Base-by-base conservation (phyloP, 2,888 invertebrate genomes). In the Leptinotarsa haldemani region DNA sequence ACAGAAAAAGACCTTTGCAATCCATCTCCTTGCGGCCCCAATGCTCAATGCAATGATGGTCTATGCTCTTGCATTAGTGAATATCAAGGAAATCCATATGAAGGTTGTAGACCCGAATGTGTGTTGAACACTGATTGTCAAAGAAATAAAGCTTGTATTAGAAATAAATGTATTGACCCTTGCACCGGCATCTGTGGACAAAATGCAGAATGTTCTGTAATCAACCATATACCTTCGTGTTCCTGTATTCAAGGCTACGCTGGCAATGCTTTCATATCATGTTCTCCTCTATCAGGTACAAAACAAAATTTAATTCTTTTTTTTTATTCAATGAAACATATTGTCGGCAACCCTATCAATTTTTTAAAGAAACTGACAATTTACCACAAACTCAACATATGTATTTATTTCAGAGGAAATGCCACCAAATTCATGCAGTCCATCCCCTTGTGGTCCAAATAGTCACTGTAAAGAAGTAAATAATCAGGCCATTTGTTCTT, bases 371-470 rank as follows among this genome's bases (percentile, higher is more conserved):
- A 40, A 40, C 40, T 40, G 20, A 3, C 0, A n/a, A 70, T 48
- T 47, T 46, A 9, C 12, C 22, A 66, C 25, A 20, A n/a, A 16
- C 64, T 40, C 47, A 65, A 63, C 13, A 47, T 1, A n/a, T 50
- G 12, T 3, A 47, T 53, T n/a, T 47, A 65, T 77, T 78, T 74
- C 72, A 80, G 79, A 70, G 40, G 65, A 67, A 90, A 89, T 87
- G 82, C 89, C 91, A n/a, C 81, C 86, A 69, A 90, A 91, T 82
- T 93, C 93, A 16, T 94, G 94, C 84, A 89, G 90, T 77, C 93
- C 93, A 67, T 90, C 93, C 46, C 94, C 93, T 1, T 94, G 94
- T 85, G 94, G 94, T 47, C 92, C 93, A 30, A 93, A 93, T 83
- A 92, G 92, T 80, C 88, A 92, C 81, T 94, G 94, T 80, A 89